These are phyloP conservation scores for Fragum sueziense DNA, from an alignment of 2,888 invertebrate species.

Conservation along the genomic window DNA sequence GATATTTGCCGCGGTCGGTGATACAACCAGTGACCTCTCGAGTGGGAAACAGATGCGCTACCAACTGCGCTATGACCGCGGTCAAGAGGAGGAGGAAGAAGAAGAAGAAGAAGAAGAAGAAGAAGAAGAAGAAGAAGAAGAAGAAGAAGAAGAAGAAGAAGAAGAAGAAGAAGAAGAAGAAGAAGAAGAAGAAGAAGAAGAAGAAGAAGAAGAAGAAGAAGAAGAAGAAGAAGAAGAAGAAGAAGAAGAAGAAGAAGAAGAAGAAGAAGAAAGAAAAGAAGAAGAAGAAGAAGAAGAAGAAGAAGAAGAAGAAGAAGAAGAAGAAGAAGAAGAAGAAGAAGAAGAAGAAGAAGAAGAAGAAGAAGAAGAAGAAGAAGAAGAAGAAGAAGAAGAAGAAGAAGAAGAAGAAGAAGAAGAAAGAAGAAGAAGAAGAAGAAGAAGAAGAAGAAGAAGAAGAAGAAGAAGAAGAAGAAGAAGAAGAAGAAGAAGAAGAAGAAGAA, in stretches of 20 bases:
- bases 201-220: constrained; percentile 17
- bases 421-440: constrained; percentile 17
- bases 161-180: constrained; percentile 17
- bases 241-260: constrained; percentile 17
- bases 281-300: constrained; percentile 17
- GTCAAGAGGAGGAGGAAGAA: too few species aligned
- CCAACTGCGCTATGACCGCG: too few species aligned
- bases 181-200: constrained; percentile 17
- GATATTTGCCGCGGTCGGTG: too few species aligned
- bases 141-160: constrained; percentile 17
- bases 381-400: constrained; percentile 8
- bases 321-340: constrained; percentile 17
- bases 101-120: constrained; percentile 13
- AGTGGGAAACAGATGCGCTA: too few species aligned
- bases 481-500: constrained; percentile 17
- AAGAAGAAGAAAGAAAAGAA: constrained; percentile 13
- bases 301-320: constrained; percentile 17
- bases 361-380: constrained; percentile 9
- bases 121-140: constrained; percentile 6
- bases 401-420: constrained; percentile 15
- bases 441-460: constrained; percentile 17
- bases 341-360: constrained; percentile 11
- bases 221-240: constrained; percentile 17
- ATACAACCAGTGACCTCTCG: too few species aligned
- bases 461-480: constrained; percentile 17